A percentile compares a stretch with the other conserved stretches of the same genome.
Evolutionary conservation across 2,113 vertebrate genomes (phyloP).

Genomic region (Brachypteracias leptosomus): DNA sequence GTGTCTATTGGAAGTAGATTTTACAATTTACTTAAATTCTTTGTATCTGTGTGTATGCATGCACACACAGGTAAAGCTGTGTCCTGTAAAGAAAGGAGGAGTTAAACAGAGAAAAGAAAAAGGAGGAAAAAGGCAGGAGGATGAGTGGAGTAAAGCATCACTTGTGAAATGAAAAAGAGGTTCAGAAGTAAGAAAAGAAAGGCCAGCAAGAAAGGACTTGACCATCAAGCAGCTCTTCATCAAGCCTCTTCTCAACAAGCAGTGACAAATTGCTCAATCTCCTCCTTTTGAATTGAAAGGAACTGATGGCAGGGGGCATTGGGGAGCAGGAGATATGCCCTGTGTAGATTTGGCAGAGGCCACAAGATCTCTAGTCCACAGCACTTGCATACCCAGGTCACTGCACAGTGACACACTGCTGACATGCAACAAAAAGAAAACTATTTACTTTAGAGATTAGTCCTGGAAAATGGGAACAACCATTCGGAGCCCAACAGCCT

Average conservation of each 20-base stretch:
- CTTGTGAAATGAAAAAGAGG: background rate
- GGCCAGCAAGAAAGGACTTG: background rate
- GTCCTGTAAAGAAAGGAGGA: background rate
- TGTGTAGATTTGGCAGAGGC: background rate
- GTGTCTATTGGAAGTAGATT: background rate
- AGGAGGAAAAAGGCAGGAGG: background rate
- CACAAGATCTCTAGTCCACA: background rate
- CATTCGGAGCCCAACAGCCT: background rate
- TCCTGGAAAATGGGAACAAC: background rate
- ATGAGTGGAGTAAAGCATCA: background rate
- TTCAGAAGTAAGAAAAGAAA: background rate
- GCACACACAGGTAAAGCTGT: background rate
- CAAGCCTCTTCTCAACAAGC: background rate
- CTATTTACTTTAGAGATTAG: conserved; percentile 24
- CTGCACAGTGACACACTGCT: background rate
- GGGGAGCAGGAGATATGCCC: background rate
- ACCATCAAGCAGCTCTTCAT: background rate
- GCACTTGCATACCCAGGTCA: background rate
- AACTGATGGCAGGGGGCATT: background rate
- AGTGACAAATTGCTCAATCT: conserved; percentile 3
- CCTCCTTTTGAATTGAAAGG: background rate
- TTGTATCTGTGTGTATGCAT: fast-evolving
- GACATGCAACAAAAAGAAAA: background rate
- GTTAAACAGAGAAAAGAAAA: background rate
- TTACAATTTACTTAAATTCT: background rate